Evolutionary conservation across 2,888 invertebrate genomes (phyloP).

Genomic region (Cheilosia soror): DNA sequence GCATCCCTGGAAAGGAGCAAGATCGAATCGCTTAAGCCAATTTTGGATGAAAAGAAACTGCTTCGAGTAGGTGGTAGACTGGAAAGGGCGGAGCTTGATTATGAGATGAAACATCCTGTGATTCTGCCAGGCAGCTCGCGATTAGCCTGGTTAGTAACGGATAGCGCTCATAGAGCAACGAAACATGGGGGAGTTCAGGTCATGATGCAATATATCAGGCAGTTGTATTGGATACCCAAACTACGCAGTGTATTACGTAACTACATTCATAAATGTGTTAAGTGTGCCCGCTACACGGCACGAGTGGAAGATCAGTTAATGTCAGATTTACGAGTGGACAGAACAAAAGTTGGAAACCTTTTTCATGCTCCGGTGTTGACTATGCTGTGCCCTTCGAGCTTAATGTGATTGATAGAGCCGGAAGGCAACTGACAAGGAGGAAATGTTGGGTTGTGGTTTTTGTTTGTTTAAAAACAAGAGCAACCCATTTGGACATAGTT

Average conservation of each 20-base stretch:
- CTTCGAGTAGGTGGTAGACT: background rate
- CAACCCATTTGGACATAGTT: background rate
- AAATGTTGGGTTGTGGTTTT: no score
- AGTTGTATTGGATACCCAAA: no score
- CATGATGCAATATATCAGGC: background rate
- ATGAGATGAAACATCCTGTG: background rate
- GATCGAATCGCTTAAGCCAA: background rate
- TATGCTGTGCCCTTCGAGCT: constrained; percentile 17
- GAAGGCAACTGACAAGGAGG: no score
- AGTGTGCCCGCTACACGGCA: no score
- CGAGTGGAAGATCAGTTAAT: background rate
- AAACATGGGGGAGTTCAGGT: background rate
- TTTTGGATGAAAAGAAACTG: background rate
- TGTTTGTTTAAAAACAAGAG: no score
- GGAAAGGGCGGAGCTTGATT: background rate
- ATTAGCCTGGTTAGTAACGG: no score
- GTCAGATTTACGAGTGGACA: constrained; percentile 24
- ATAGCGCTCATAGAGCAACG: background rate
- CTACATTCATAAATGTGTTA: no score
- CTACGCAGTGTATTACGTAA: no score
- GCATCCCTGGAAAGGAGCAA: background rate
- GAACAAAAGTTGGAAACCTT: constrained; percentile 39
- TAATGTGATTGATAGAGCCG: no score
- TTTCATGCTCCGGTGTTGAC: constrained; percentile 26
- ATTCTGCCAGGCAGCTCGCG: background rate